These are phyloP conservation scores for Ctenopoma multispine DNA, from an alignment of 2,797 vertebrate species.

Conservation along the genomic window DNA sequence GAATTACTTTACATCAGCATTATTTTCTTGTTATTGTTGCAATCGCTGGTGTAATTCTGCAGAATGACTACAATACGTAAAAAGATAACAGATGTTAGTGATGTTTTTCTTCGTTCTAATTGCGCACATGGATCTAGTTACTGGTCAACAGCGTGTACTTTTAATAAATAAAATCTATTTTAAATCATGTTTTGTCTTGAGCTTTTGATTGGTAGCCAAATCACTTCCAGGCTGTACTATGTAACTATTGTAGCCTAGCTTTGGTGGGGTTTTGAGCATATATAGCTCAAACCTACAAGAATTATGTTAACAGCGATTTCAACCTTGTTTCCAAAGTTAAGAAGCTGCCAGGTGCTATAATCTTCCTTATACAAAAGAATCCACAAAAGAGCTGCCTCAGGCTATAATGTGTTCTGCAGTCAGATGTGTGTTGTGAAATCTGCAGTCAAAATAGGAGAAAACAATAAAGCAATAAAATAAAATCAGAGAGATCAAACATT, in stretches of 20 bases:
- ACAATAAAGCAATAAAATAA: background rate
- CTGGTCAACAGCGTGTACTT: background rate
- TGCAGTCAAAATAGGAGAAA: background rate
- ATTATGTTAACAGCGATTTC: constrained; percentile 13
- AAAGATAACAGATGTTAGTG: too few species aligned
- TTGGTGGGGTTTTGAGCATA: background rate
- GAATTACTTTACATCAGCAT: background rate
- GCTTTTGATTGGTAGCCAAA: background rate
- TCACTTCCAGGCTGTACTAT: constrained; percentile 10
- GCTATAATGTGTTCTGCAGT: background rate
- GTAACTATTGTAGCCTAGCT: background rate
- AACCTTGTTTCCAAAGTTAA: constrained; percentile 11
- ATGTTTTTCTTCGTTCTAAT: too few species aligned
- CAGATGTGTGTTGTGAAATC: background rate
- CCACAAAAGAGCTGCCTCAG: constrained; percentile 27
- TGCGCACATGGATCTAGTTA: too few species aligned
- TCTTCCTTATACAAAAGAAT: constrained; percentile 10
- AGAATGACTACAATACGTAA: too few species aligned
- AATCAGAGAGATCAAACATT: background rate
- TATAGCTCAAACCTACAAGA: background rate
- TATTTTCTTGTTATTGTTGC: too few species aligned
- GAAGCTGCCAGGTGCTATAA: constrained; percentile 14
- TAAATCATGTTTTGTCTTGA: too few species aligned
- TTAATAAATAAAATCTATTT: background rate
- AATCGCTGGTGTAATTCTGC: too few species aligned